Percentiles rank a stretch among this genome's conserved stretches.
Evolutionary conservation across 1,140 invertebrate species (phyloP).

Genomic region (Nylanderia fulva): DNA sequence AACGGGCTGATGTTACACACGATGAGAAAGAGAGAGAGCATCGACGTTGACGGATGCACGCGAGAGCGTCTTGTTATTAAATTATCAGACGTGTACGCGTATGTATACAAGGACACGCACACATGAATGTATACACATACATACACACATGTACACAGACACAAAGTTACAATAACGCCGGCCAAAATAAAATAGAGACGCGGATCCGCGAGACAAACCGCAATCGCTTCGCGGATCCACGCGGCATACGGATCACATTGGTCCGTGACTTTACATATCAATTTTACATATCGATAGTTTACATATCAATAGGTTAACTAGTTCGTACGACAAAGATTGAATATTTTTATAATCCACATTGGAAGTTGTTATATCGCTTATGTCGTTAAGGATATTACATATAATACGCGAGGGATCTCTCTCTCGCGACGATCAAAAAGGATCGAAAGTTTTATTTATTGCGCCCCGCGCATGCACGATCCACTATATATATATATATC

Average conservation of each 20-base stretch:
- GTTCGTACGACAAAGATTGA: conserved; percentile 81
- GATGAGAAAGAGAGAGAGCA: not conserved
- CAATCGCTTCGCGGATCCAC: conserved; percentile 66
- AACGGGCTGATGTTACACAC: not conserved
- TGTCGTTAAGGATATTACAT: conserved; percentile 82
- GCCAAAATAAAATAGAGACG: conserved; percentile 76
- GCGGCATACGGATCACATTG: conserved; percentile 85
- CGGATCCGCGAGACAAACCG: conserved; percentile 45
- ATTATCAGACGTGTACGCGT: conserved; percentile 28
- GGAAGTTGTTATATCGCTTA: conserved; percentile 85
- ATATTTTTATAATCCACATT: conserved; percentile 87
- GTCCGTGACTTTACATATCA: conserved; percentile 83
- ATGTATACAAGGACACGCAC: conserved; percentile 16
- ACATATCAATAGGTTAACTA: conserved; percentile 79
- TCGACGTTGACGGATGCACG: conserved; percentile 26
- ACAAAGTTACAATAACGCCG: conserved; percentile 76
- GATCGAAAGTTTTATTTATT: conserved; percentile 30
- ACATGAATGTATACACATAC: not conserved
- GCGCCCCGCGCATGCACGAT: conserved; percentile 36
- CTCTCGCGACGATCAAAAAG: not conserved
- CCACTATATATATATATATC: no score
- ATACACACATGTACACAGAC: not conserved
- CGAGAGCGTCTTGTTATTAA: conserved; percentile 49
- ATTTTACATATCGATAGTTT: conserved; percentile 66
- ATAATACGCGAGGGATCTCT: conserved; percentile 49